These are phyloP conservation scores for Pristionchus mayeri DNA, from an alignment of 2,888 invertebrate species.

Conservation along the genomic window DNA sequence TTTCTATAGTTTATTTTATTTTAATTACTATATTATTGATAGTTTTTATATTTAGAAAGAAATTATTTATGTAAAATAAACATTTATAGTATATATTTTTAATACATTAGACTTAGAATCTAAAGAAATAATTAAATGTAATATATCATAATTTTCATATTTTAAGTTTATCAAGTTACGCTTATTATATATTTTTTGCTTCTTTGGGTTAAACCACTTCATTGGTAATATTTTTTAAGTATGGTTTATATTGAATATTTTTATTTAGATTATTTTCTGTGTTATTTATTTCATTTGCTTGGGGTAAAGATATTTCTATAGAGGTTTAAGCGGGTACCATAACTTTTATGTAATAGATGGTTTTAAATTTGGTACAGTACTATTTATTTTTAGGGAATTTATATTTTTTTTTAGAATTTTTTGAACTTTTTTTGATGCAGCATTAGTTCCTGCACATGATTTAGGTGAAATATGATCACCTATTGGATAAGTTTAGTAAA, in stretches of 20 bases:
- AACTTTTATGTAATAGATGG: conserved; percentile 72
- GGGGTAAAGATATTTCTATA: no score
- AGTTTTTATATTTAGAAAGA: conserved; percentile 51
- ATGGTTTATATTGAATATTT: no score
- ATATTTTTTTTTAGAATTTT: no score
- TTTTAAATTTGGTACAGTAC: conserved; percentile 81
- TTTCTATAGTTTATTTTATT: conserved; percentile 67
- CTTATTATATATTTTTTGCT: conserved; percentile 65
- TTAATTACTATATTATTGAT: no score
- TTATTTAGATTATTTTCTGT: conserved; percentile 63
- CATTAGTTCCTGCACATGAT: conserved; percentile 80
- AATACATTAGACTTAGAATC: conserved; percentile 66
- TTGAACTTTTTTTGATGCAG: conserved; percentile 78
- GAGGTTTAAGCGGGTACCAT: conserved; percentile 70
- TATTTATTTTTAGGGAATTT: conserved; percentile 85
- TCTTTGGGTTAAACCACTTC: conserved; percentile 65
- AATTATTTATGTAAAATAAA: conserved; percentile 26
- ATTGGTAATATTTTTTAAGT: conserved; percentile 69
- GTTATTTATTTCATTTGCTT: no score
- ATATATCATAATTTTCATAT: conserved; percentile 71
- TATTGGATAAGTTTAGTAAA: conserved; percentile 81
- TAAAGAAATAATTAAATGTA: no score
- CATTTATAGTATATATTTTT: conserved; percentile 47
- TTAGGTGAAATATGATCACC: conserved; percentile 83
- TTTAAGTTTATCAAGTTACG: conserved; percentile 68